phyloP scores from a whole-genome alignment of 2,113 vertebrate genomes.

The Otis tarda region DNA sequence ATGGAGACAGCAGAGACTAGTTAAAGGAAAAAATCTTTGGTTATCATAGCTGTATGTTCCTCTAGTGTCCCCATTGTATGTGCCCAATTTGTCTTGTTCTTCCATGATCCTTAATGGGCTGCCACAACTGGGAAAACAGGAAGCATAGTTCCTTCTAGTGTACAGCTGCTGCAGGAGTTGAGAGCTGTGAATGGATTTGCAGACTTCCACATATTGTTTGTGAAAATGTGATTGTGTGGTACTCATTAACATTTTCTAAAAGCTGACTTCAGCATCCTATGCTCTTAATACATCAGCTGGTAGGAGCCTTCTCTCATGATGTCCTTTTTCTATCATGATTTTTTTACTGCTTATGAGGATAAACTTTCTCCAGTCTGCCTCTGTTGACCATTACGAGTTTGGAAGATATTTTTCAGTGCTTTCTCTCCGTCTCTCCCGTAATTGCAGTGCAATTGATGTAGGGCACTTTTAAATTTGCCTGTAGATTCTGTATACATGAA shows the following conservation, averaged over 20 bases:
- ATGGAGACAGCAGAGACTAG: not conserved
- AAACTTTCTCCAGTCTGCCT: not conserved
- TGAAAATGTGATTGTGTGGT: not conserved
- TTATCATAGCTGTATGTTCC: not conserved
- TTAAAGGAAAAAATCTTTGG: not conserved
- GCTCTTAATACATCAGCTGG: not conserved
- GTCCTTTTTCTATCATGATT: not conserved
- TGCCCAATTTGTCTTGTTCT: not conserved
- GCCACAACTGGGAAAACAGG: not conserved
- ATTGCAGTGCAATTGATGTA: not conserved
- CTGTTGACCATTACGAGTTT: not conserved
- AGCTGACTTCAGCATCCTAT: not conserved
- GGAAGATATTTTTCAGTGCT: not conserved
- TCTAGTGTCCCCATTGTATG: not conserved
- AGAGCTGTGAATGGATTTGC: not conserved
- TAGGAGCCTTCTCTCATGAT: not conserved
- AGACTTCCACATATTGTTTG: not conserved
- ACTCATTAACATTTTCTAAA: not conserved
- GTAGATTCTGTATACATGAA: not conserved
- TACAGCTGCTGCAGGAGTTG: not conserved
- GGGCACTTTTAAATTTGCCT: not conserved
- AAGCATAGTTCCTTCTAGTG: not conserved
- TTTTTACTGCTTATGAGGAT: not conserved
- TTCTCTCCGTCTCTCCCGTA: not conserved
- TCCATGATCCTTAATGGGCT: not conserved